Conservation (phyloP, 1,140 invertebrate species). For the Sinella curviseta region DNA sequence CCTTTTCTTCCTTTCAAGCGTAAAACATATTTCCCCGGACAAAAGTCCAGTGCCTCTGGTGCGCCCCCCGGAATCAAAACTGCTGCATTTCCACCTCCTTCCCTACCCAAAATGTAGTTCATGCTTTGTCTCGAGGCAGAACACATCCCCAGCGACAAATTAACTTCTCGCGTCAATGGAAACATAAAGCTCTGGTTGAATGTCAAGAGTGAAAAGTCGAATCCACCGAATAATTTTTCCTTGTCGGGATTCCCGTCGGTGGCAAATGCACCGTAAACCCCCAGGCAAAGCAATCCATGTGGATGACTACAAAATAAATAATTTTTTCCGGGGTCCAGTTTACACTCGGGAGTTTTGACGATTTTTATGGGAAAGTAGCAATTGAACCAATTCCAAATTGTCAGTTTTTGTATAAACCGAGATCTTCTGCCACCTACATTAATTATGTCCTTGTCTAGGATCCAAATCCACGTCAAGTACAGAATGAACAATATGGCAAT, state of each 20-base stretch:
- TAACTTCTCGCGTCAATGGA: constrained; percentile 61
- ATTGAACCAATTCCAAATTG: too few relatives aligned
- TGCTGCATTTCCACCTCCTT: constrained; percentile 61
- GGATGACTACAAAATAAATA: constrained; percentile 64
- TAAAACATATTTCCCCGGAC: constrained; percentile 66
- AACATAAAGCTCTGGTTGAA: constrained; percentile 61
- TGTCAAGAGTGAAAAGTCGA: constrained; percentile 58
- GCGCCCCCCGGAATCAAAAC: constrained; percentile 78
- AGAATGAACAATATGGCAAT: too few relatives aligned
- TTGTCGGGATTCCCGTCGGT: constrained; percentile 58
- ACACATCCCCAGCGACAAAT: constrained; percentile 51
- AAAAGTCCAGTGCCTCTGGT: constrained; percentile 71
- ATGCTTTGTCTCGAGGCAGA: constrained; percentile 53
- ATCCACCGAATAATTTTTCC: constrained; percentile 59
- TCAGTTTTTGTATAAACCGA: too few relatives aligned
- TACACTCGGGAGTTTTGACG: constrained; percentile 60
- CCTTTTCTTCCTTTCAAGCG: constrained; percentile 72
- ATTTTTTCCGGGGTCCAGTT: constrained; percentile 59
- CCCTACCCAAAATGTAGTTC: constrained; percentile 55
- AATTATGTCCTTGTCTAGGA: too few relatives aligned
- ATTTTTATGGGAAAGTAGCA: constrained; percentile 58
- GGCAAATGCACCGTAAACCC: constrained; percentile 57
- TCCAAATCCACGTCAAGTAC: too few relatives aligned
- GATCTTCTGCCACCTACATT: too few relatives aligned
- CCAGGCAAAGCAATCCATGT: constrained; percentile 60